phyloP scores from a whole-genome alignment of 2,113 vertebrate species.

The Okapia johnstoni region DNA sequence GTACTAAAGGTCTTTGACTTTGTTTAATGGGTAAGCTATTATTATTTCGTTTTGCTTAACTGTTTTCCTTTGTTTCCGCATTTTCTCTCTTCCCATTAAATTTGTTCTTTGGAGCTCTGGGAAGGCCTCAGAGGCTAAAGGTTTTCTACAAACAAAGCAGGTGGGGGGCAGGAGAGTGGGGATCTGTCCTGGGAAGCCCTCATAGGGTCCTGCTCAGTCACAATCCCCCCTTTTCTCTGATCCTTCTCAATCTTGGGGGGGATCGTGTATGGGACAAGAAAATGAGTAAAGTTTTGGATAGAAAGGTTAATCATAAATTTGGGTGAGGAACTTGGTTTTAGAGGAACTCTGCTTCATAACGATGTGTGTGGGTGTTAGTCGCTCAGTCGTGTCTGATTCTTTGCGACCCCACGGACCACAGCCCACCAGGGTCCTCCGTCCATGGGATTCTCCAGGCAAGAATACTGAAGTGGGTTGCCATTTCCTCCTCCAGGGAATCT shows the following conservation, averaged over 20 bases:
- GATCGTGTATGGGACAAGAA: background rate
- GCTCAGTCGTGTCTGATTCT: background rate
- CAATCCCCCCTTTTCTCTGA: background rate
- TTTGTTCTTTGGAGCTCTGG: background rate
- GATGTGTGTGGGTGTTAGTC: background rate
- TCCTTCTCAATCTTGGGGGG: background rate
- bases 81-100: background rate
- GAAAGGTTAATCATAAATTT: background rate
- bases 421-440: background rate
- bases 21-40: background rate
- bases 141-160: background rate
- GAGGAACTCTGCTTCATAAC: background rate
- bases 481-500: background rate
- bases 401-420: background rate
- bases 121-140: background rate
- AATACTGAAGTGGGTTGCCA: background rate
- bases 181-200: background rate
- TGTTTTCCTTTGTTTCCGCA: background rate
- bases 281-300: background rate
- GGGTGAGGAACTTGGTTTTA: background rate
- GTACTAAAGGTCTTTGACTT: background rate
- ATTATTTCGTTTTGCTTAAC: background rate
- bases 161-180: background rate
- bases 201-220: background rate
- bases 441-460: background rate